Base-by-base conservation (phyloP, 2,113 vertebrate species). In the Ophthalmotilapia sp. region DNA sequence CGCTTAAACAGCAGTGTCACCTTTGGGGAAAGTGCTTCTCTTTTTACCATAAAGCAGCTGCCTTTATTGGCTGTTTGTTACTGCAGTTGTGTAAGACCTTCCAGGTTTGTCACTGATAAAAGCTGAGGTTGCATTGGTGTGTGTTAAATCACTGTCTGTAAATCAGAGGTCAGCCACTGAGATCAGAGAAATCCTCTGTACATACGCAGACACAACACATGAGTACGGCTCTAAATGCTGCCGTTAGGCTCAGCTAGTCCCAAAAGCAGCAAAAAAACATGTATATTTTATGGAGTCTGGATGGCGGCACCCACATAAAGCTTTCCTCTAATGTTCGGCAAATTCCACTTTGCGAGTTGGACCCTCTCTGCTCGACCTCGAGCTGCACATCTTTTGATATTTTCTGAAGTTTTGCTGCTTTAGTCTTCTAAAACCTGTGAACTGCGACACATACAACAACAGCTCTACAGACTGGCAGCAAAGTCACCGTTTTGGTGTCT, bases 181-280 rank as follows among this genome's bases (percentile, higher is more conserved):
- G 38, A 26, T 45, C 38, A 45, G 38, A 45, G 68, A 26, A 73
- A 10, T 45, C 21, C 21, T 45, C 0, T 2, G 0, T 0, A 70
- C 13, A 26, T 15, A 73, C 1, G 13, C 40, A 45, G 38, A 45
- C 13, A 73, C 21, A 17, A 45, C 2, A 0, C 0, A 26, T 3
- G 68, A 45, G 68, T 10, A 17, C 1, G 0, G 0, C 68, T 29
- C 14, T 29, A 5, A 47, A 29, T 29, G 14, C 40, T 47, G 40
- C 21, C 2, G 1, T 49, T 49, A 31, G 0, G 70, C 45, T 77
- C 45, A 49, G 70, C 42, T 26, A 45, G 40, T 47, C 23, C 40
- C 68, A 73, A 47, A 73, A 73, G 38, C 21, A 73, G 0, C 68
- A 42, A 70, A 21, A 23, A 10, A 45, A 9, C 5, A 73, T 9